phyloP scores from a whole-genome alignment of 2,113 vertebrate species.

The Leuciscus idus region DNA sequence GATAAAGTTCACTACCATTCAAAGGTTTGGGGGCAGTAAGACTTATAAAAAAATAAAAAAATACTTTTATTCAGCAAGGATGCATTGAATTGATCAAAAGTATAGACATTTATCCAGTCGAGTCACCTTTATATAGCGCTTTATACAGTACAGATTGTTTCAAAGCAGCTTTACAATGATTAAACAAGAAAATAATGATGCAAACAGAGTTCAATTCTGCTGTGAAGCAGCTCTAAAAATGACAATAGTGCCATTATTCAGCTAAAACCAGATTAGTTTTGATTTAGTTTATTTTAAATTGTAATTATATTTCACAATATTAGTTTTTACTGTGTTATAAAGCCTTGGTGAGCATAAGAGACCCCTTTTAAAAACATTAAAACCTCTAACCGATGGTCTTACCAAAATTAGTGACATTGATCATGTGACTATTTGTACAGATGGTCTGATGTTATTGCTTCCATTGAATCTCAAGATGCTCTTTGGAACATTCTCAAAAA shows the following conservation, averaged over 20 bases:
- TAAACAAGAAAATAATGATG: no score
- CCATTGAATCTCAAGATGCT: background rate
- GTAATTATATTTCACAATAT: background rate
- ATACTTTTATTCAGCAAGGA: background rate
- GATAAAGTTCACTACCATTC: background rate
- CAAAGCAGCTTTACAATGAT: no score
- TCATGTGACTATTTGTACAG: background rate
- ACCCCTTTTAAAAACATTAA: background rate
- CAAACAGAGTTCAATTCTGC: no score
- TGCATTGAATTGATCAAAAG: background rate
- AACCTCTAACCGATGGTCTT: background rate
- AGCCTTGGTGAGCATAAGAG: no score
- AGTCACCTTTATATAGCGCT: no score
- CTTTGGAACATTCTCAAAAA: background rate
- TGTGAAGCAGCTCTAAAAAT: no score
- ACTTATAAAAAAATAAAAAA: background rate
- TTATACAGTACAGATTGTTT: no score
- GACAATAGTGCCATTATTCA: no score
- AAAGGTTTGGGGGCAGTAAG: background rate
- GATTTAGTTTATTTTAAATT: background rate
- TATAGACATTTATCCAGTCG: background rate
- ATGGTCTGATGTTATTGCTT: no score
- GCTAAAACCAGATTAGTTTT: no score
- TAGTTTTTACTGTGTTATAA: background rate
- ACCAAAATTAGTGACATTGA: background rate